phyloP scores from a whole-genome alignment of 2,797 vertebrate genomes.

The Antennarius maculatus region DNA sequence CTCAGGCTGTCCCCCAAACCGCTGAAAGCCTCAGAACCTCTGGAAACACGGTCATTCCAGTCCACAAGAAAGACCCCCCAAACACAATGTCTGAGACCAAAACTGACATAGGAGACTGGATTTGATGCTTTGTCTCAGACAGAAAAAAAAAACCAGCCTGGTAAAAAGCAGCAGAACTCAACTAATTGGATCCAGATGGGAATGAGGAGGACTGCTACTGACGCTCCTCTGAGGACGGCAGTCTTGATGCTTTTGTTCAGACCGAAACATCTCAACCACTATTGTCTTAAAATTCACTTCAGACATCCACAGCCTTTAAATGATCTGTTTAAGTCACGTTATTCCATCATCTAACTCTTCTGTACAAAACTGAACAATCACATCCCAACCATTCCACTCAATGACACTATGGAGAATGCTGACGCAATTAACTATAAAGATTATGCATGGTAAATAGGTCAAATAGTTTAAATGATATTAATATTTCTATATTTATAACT shows the following conservation, averaged over 20 bases:
- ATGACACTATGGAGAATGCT: no score
- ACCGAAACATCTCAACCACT: conserved; percentile 1
- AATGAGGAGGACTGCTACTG: background rate
- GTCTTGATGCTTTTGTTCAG: conserved; percentile 4
- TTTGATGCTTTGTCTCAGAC: conserved; percentile 53
- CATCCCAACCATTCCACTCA: no score
- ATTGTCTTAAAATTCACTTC: background rate
- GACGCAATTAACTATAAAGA: no score
- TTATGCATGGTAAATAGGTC: no score
- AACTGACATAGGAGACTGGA: conserved; percentile 46
- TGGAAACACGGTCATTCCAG: conserved; percentile 30
- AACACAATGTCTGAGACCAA: conserved; percentile 48
- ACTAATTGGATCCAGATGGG: conserved; percentile 69
- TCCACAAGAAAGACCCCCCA: conserved; percentile 76
- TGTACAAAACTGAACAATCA: no score
- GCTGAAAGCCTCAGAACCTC: conserved; percentile 43
- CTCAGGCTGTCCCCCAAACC: conserved; percentile 68
- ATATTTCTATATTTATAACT: no score
- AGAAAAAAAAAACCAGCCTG: conserved; percentile 46
- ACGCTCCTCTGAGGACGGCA: background rate
- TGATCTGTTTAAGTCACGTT: no score
- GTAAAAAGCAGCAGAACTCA: conserved; percentile 38
- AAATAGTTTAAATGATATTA: no score
- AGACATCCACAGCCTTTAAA: background rate
- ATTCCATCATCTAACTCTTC: no score